These are phyloP conservation scores for Solea senegalensis DNA, from an alignment of 2,113 vertebrate species.

Conservation along the genomic window DNA sequence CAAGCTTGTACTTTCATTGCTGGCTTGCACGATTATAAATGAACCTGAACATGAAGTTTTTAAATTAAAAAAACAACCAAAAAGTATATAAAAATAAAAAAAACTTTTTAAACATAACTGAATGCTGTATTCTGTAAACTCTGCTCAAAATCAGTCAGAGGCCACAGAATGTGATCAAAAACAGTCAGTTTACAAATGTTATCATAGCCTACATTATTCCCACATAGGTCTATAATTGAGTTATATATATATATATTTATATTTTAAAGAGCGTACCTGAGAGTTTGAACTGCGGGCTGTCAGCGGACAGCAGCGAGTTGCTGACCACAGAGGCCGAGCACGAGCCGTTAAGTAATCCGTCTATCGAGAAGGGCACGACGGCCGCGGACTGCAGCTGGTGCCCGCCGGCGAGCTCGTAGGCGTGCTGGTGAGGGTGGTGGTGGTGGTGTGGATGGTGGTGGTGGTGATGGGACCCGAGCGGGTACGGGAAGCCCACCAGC, in stretches of 20 bases:
- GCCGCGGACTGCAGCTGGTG: constrained; percentile 90
- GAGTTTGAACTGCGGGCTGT: constrained; percentile 92
- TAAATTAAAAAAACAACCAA: not conserved
- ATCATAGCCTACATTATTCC: no score
- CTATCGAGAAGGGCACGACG: constrained; percentile 94
- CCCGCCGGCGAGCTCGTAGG: constrained; percentile 92
- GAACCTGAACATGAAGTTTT: not conserved
- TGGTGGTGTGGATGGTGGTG: constrained; percentile 80
- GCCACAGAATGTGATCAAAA: no score
- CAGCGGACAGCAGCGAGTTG: constrained; percentile 86
- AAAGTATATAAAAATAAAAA: not conserved
- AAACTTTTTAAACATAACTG: constrained; percentile 22
- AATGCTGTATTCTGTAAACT: no score
- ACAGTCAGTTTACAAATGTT: no score
- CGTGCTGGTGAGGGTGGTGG: constrained; percentile 67
- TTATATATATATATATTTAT: no score
- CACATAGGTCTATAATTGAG: no score
- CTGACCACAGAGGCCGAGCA: constrained; percentile 92
- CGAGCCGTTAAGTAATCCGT: constrained; percentile 95
- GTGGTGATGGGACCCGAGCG: constrained; percentile 83
- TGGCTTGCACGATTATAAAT: not conserved
- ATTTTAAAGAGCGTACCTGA: constrained; percentile 82
- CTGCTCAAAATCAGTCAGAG: no score
- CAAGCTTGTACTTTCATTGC: not conserved
- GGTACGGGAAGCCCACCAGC: constrained; percentile 95